phyloP scores from a whole-genome alignment of 2,888 invertebrate genomes.

The Onchidella celtica region DNA sequence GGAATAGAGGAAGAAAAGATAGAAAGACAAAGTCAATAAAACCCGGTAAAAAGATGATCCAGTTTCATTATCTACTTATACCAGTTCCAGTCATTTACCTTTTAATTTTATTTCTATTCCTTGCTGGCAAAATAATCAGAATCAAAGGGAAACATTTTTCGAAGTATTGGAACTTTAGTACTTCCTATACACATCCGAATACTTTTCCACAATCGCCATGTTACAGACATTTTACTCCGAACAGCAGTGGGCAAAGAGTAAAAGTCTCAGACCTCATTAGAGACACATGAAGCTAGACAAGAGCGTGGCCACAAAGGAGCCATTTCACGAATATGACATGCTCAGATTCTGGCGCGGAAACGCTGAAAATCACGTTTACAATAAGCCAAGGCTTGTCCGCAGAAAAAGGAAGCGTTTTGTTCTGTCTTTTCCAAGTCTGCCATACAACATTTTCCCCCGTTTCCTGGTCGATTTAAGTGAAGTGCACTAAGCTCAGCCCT shows the following conservation, averaged over 20 bases:
- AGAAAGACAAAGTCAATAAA: too few relatives aligned
- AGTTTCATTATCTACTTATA: too few relatives aligned
- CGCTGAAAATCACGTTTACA: constrained; percentile 1
- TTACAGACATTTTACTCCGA: not conserved
- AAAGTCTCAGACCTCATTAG: too few relatives aligned
- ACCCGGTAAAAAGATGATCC: too few relatives aligned
- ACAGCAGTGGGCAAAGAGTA: not conserved
- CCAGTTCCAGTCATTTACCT: too few relatives aligned
- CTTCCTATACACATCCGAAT: too few relatives aligned
- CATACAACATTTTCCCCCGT: not conserved
- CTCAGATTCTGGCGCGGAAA: constrained; percentile 26
- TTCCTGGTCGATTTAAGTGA: constrained; percentile 3
- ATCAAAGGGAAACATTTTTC: too few relatives aligned
- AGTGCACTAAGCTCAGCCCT: constrained; percentile 29
- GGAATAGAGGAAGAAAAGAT: not conserved
- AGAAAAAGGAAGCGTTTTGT: constrained; percentile 34
- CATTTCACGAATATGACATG: constrained; percentile 15
- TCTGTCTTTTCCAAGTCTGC: not conserved
- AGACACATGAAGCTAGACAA: not conserved
- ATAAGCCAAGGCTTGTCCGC: constrained; percentile 15
- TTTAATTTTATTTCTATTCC: too few relatives aligned
- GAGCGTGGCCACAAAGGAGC: constrained; percentile 2
- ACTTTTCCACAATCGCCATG: too few relatives aligned
- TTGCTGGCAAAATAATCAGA: too few relatives aligned
- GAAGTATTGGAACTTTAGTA: too few relatives aligned